These are phyloP conservation scores for Pteria penguin DNA, from an alignment of 2,888 invertebrate species.

Conservation along the genomic window DNA sequence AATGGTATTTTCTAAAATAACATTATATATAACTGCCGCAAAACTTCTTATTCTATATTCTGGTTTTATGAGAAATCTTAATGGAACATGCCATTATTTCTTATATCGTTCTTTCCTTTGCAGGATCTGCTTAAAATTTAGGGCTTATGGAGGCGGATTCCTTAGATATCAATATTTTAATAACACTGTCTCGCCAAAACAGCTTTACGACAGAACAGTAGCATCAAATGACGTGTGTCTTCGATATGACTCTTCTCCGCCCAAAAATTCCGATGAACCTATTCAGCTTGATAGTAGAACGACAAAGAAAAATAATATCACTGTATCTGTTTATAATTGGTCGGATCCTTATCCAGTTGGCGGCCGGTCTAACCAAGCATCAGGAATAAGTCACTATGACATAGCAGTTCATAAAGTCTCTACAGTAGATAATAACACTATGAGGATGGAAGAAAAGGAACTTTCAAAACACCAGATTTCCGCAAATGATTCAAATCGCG, in stretches of 20 bases:
- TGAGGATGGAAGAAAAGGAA: constrained; percentile 3
- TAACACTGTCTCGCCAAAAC: not conserved
- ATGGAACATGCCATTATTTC: too few species aligned
- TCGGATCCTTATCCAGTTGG: constrained; percentile 45
- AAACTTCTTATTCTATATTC: too few species aligned
- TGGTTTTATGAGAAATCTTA: too few species aligned
- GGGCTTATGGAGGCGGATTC: constrained; percentile 44
- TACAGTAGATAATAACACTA: not conserved
- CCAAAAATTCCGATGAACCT: constrained; percentile 44
- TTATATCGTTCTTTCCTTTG: too few species aligned
- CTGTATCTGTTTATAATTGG: constrained; percentile 48
- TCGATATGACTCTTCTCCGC: constrained; percentile 34
- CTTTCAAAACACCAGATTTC: not conserved
- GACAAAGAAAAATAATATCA: constrained; percentile 26
- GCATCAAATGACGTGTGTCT: constrained; percentile 34
- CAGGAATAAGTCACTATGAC: constrained; percentile 43
- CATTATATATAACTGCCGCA: not conserved
- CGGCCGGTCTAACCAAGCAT: constrained; percentile 39
- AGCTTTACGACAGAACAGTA: constrained; percentile 18
- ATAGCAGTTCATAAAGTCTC: constrained; percentile 34
- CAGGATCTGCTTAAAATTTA: constrained; percentile 43
- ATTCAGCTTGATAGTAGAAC: constrained; percentile 31
- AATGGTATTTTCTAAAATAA: not conserved
- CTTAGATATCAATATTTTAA: constrained; percentile 18
- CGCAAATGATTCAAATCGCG: not conserved